Base-by-base conservation (phyloP, 2,113 vertebrate species). In the Lutjanus erythropterus region DNA sequence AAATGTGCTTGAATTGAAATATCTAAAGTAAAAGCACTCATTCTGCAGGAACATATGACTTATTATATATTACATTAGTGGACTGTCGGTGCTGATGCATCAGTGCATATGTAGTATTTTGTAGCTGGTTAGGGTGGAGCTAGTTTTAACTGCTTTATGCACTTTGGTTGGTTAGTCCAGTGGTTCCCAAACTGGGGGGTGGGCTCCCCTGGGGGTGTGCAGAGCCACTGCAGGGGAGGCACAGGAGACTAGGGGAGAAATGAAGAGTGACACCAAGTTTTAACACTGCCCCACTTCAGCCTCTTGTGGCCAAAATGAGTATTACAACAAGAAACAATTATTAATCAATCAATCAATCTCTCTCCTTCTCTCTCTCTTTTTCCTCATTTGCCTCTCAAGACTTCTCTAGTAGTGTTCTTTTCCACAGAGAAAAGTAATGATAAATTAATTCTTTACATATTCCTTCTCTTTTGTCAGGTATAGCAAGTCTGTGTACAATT, bases 401-500 rank as follows among this genome's bases (percentile, higher is more conserved):
- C n/a, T n/a, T n/a, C n/a, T n/a, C n/a, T n/a, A n/a, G n/a, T n/a
- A n/a, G n/a, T n/a, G 27, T 31, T 35, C 3, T 25, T 59, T 49
- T 42, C 11, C 19, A n/a, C 27, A 9, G 18, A 37, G 71, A 42
- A 35, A 18, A 6, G n/a, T n/a, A n/a, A n/a, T n/a, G n/a, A n/a
- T n/a, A 0, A 2, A 12, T 55, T 11, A 11, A 6, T 1, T 39
- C 10, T 42, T 33, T 4, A 19, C 5, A 69, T 3, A 3, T 52
- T 59, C n/a, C 23, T 11, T 81, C 64, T 78, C 39, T 60, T 41
- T 21, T 49, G 46, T 8, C 31, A 95, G 94, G 94, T 70, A 94
- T 95, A 41, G 88, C 94, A 6, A 92, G 90, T 61, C 90, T 96
- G 16, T 95, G 94, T 61, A 94, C 95, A 6, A 81, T 95, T 3